A percentile compares a stretch with the other conserved stretches of the same genome.
phyloP scores from a whole-genome alignment of 2,797 vertebrate genomes.

The Lepilemur ruficaudatus region DNA sequence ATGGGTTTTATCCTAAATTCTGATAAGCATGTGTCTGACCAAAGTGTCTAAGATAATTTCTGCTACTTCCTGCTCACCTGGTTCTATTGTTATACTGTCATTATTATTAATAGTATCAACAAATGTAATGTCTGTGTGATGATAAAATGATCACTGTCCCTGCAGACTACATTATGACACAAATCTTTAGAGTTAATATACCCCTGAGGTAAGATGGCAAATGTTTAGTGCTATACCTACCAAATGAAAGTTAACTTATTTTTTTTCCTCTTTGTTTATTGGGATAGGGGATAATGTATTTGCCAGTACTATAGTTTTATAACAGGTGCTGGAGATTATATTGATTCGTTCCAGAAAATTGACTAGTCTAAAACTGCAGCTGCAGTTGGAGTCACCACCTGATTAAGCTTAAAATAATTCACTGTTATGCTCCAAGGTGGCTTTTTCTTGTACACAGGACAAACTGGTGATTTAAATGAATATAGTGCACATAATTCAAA shows the following conservation, averaged over 20 bases:
- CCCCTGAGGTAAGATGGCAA: neutral
- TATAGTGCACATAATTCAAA: neutral
- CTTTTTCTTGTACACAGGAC: neutral
- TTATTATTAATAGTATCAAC: neutral
- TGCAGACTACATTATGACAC: neutral
- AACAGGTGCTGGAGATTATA: neutral
- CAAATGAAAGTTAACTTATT: neutral
- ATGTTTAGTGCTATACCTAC: neutral
- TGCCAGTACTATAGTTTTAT: neutral
- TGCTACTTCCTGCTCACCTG: neutral
- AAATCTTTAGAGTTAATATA: neutral
- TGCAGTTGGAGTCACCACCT: neutral
- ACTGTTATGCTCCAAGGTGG: neutral
- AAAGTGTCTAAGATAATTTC: neutral
- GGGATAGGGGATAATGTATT: neutral
- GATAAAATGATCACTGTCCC: neutral
- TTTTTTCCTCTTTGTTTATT: neutral
- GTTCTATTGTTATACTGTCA: neutral
- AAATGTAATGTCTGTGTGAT: neutral
- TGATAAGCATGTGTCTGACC: neutral
- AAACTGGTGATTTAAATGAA: conserved; percentile 16
- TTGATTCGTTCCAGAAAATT: conserved; percentile 36
- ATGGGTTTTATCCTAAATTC: neutral
- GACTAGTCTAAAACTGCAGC: neutral
- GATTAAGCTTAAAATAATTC: conserved; percentile 47